Conservation (phyloP, 2,888 invertebrate genomes). For the Diplolepis rosae region DNA sequence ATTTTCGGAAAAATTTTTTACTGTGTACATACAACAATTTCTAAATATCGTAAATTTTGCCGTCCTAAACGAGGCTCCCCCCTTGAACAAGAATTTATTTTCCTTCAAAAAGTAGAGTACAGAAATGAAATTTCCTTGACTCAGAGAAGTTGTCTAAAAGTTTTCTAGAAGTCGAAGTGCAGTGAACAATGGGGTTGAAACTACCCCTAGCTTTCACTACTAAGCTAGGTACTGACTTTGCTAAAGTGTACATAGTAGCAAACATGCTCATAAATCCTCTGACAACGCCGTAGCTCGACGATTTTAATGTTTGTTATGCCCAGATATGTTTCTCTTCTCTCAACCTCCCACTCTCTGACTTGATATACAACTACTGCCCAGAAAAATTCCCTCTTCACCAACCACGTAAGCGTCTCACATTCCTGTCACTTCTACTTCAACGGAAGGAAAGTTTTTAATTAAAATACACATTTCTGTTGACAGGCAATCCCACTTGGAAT, state of each 20-base stretch:
- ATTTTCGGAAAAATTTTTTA: too few species aligned
- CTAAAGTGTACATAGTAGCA: neutral
- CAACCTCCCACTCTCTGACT: neutral
- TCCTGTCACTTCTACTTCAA: slow-evolving; percentile 2
- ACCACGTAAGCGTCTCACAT: slow-evolving; percentile 13
- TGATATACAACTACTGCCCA: slow-evolving; percentile 11
- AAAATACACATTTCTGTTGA: slow-evolving; percentile 21
- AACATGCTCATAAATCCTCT: slow-evolving; percentile 19
- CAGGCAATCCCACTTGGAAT: slow-evolving; percentile 13
- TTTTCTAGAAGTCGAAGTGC: neutral
- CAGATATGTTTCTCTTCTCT: neutral
- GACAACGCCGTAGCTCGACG: slow-evolving; percentile 8
- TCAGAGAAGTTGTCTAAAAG: neutral
- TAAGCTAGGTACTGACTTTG: neutral
- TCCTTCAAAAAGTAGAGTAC: neutral
- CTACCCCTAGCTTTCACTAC: neutral
- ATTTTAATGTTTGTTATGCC: slow-evolving; percentile 25
- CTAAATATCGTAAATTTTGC: too few species aligned
- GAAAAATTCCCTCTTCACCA: neutral
- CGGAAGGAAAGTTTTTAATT: slow-evolving; percentile 24
- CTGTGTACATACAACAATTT: too few species aligned
- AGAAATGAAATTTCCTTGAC: neutral
- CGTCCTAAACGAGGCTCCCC: too few species aligned
- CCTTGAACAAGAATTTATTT: neutral
- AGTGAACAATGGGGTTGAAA: neutral